A percentile compares a stretch with the other conserved stretches of the same genome.
These are phyloP conservation scores for Siniperca knerii DNA, from an alignment of 2,113 vertebrate genomes.

Conservation along the genomic window DNA sequence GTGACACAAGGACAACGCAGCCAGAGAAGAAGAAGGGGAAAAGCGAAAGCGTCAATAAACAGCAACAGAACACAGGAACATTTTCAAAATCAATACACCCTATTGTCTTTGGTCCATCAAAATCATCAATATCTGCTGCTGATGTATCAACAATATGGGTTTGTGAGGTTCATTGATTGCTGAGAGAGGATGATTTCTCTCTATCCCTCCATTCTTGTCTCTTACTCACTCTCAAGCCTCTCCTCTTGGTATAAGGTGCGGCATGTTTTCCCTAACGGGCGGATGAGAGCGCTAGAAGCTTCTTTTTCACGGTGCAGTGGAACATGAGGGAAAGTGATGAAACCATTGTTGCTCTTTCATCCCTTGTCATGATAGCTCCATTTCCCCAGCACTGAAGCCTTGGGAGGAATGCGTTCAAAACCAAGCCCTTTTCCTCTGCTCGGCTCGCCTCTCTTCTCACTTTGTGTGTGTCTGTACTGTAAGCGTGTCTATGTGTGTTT, in stretches of 20 bases:
- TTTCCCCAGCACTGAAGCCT: slow-evolving; percentile 65
- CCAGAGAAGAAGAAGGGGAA: slow-evolving; percentile 17
- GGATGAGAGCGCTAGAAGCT: slow-evolving; percentile 54
- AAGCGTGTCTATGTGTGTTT: slow-evolving; percentile 33
- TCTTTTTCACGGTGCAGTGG: slow-evolving; percentile 61
- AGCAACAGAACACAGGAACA: slow-evolving; percentile 38
- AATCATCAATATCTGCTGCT: slow-evolving; percentile 50
- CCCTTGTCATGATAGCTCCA: slow-evolving; percentile 71
- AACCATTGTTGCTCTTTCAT: slow-evolving; percentile 78
- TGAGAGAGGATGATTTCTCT: slow-evolving; percentile 30
- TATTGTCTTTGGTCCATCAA: slow-evolving; percentile 59
- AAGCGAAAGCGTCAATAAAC: slow-evolving; percentile 13
- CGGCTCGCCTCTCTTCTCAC: slow-evolving; percentile 27
- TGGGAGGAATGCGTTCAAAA: slow-evolving; percentile 57
- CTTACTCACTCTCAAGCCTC: slow-evolving; percentile 16
- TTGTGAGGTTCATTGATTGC: slow-evolving; percentile 35
- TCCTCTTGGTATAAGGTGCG: slow-evolving; percentile 36
- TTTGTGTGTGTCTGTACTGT: slow-evolving; percentile 25
- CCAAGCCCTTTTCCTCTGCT: slow-evolving; percentile 37
- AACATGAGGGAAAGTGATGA: slow-evolving; percentile 74
- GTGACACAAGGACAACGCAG: slow-evolving; percentile 8
- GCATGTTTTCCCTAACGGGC: slow-evolving; percentile 62
- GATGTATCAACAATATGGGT: slow-evolving; percentile 49
- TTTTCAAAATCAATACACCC: slow-evolving; percentile 57
- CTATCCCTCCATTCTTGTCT: not conserved